These are phyloP conservation scores for Lepidothrix coronata DNA, from an alignment of 2,113 vertebrate species.

Conservation along the genomic window DNA sequence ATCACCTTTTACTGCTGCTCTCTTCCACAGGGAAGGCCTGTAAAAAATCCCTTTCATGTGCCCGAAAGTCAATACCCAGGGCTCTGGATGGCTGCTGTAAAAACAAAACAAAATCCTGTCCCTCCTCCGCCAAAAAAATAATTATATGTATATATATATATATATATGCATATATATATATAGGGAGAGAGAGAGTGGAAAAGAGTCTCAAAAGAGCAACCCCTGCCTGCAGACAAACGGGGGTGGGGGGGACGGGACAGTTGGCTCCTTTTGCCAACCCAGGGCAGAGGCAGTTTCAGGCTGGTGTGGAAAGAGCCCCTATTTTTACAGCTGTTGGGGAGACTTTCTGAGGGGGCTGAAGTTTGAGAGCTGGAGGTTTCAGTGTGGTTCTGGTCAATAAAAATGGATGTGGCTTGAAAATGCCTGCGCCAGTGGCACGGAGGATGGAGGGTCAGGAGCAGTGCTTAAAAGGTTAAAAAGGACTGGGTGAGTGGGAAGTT, in stretches of 20 bases:
- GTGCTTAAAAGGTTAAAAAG: constrained; percentile 70
- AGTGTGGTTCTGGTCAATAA: background rate
- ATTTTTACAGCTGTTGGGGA: constrained; percentile 40
- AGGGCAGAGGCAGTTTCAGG: background rate
- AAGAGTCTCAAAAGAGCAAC: background rate
- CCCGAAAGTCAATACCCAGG: constrained; percentile 71
- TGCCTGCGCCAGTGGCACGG: background rate
- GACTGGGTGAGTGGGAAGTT: constrained; percentile 42
- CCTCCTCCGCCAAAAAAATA: background rate
- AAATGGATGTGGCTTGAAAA: constrained; percentile 18
- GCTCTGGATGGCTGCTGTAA: constrained; percentile 70
- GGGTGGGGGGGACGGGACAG: background rate
- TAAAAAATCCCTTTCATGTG: constrained; percentile 73
- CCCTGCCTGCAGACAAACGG: background rate
- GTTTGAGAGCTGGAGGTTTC: background rate
- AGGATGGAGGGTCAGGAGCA: background rate
- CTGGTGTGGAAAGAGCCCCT: background rate
- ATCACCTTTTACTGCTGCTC: constrained; percentile 78
- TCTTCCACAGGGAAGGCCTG: constrained; percentile 72
- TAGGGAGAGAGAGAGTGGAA: accelerated
- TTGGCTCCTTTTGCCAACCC: background rate
- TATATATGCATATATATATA: too few relatives aligned
- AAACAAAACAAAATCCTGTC: constrained; percentile 56
- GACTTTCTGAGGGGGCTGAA: background rate
- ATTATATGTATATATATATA: background rate